Evolutionary conservation across 2,888 invertebrate genomes (phyloP).

Genomic region (Anoplius nigerrimus): DNA sequence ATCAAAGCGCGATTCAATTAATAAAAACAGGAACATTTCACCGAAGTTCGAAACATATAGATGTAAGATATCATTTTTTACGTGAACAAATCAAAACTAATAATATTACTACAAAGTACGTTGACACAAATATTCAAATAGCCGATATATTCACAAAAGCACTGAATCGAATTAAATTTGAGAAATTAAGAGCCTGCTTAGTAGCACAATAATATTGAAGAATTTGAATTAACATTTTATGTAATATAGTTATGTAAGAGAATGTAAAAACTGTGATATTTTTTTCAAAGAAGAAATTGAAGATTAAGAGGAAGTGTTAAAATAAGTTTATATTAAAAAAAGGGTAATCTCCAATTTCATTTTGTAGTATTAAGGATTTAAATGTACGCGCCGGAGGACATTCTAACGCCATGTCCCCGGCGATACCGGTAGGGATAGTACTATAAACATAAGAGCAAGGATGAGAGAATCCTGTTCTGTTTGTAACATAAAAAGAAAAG

Average conservation of each 20-base stretch:
- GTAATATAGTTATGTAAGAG: constrained; percentile 2
- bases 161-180: not conserved
- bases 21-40: constrained; percentile 20
- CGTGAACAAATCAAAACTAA: constrained; percentile 9
- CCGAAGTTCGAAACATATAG: constrained; percentile 21
- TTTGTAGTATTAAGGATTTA: not conserved
- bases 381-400: not conserved
- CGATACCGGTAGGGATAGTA: no score
- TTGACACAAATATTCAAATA: constrained; percentile 14
- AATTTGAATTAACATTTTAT: constrained; percentile 4
- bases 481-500: no score
- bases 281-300: constrained; percentile 9
- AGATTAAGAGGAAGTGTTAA: constrained; percentile 2
- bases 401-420: not conserved
- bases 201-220: not conserved
- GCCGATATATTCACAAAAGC: constrained; percentile 11
- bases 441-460: no score
- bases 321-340: constrained; percentile 2
- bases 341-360: not conserved
- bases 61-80: constrained; percentile 21
- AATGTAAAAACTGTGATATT: not conserved
- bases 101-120: constrained; percentile 17
- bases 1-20: constrained; percentile 15
- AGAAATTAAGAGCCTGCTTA: constrained; percentile 2
- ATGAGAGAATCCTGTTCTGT: no score